phyloP scores from a whole-genome alignment of 1,140 invertebrate genomes.

The Drosophila sucinea region DNA sequence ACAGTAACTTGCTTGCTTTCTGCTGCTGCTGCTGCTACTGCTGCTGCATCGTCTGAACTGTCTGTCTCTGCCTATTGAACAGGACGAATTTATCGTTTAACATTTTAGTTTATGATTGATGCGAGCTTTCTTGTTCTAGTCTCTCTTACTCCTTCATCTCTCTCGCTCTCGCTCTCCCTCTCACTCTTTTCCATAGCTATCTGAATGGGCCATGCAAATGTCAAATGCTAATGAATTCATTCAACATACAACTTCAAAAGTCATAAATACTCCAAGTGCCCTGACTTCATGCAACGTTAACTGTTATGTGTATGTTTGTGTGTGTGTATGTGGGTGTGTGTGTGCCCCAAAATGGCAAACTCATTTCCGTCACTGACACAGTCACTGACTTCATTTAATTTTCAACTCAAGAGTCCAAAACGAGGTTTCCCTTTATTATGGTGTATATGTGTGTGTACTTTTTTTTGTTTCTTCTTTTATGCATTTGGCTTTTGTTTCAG shows the following conservation, averaged over 20 bases:
- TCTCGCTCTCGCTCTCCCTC: constrained; percentile 1
- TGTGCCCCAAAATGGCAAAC: constrained; percentile 55
- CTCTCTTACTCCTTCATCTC: not conserved
- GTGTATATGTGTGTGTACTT: not conserved
- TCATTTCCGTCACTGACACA: constrained; percentile 76
- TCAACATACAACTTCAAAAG: constrained; percentile 70
- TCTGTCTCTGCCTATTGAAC: constrained; percentile 58
- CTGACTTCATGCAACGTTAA: constrained; percentile 74
- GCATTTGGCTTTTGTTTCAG: constrained; percentile 61
- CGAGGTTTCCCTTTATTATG: constrained; percentile 56
- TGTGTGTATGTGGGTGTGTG: not conserved
- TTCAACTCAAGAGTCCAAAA: constrained; percentile 75
- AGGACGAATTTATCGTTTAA: constrained; percentile 67
- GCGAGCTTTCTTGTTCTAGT: constrained; percentile 22
- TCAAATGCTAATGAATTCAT: constrained; percentile 74
- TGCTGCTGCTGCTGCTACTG: constrained; percentile 3
- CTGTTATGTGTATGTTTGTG: constrained; percentile 40
- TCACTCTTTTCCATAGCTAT: constrained; percentile 11
- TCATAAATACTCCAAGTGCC: constrained; percentile 67
- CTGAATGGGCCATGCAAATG: constrained; percentile 52
- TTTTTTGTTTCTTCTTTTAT: not conserved
- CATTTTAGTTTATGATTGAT: constrained; percentile 73
- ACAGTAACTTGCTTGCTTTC: constrained; percentile 20
- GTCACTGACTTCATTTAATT: constrained; percentile 76
- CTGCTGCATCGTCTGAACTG: constrained; percentile 1